These are phyloP conservation scores for Coregonus suidteri DNA, from an alignment of 2,797 vertebrate genomes.

Conservation along the genomic window DNA sequence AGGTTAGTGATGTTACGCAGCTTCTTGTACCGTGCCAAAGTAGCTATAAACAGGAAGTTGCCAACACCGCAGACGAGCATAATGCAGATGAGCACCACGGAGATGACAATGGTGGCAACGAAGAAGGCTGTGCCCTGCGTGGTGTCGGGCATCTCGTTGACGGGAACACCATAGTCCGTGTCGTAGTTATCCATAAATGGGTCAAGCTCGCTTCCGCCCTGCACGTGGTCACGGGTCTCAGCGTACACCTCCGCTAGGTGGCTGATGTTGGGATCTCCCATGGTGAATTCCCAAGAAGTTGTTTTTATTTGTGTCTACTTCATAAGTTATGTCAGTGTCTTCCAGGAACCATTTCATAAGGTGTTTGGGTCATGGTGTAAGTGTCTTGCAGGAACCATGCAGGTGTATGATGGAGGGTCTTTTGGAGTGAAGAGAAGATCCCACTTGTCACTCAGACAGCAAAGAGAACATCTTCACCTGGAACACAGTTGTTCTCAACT, in stretches of 20 bases:
- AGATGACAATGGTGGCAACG: conserved; percentile 87
- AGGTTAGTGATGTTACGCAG: conserved; percentile 95
- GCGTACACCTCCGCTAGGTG: conserved; percentile 38
- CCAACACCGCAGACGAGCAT: conserved; percentile 94
- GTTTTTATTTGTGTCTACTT: neutral
- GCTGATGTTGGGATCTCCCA: conserved; percentile 72
- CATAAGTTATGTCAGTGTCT: neutral
- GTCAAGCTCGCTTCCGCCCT: conserved; percentile 39
- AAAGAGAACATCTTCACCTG: neutral
- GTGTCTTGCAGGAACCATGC: neutral
- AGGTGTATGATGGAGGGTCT: neutral
- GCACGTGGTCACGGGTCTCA: conserved; percentile 37
- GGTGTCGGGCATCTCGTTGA: conserved; percentile 85
- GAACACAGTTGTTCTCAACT: neutral
- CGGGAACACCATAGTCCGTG: conserved; percentile 83
- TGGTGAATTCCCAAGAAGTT: conserved; percentile 41
- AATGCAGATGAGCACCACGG: conserved; percentile 87
- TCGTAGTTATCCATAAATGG: conserved; percentile 76
- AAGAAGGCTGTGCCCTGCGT: conserved; percentile 90
- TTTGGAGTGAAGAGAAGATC: neutral
- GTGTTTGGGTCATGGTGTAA: neutral
- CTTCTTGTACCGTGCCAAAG: conserved; percentile 89
- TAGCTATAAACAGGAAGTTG: conserved; percentile 92
- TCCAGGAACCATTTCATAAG: neutral
- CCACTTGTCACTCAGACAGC: neutral